These are phyloP conservation scores for Craseonycteris thonglongyai DNA, from an alignment of 2,113 vertebrate genomes.

Conservation along the genomic window DNA sequence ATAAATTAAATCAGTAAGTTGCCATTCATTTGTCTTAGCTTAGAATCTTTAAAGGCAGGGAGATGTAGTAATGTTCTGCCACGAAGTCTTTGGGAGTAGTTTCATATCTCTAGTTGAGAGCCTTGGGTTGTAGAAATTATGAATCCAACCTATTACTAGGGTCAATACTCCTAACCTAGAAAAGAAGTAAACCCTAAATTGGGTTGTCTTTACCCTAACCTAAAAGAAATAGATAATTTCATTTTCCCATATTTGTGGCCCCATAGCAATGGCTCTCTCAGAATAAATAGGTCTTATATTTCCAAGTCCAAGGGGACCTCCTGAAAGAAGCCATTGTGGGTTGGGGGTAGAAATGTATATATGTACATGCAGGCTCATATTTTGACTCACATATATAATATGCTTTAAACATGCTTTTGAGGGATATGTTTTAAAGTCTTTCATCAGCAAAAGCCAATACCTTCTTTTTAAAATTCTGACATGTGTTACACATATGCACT, in stretches of 20 bases:
- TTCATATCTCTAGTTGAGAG: background rate
- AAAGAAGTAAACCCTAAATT: background rate
- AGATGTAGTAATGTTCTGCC: background rate
- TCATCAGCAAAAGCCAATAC: conserved; percentile 45
- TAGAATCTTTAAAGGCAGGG: background rate
- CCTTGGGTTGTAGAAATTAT: background rate
- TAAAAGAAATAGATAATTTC: background rate
- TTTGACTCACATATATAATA: background rate
- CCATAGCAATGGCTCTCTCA: background rate
- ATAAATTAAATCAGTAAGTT: background rate
- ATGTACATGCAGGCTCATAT: background rate
- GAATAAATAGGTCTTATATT: background rate
- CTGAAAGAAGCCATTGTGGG: background rate
- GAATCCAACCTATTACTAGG: background rate
- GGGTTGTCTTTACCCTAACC: background rate
- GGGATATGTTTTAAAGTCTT: conserved; percentile 20
- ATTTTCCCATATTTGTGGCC: background rate
- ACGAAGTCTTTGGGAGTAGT: background rate
- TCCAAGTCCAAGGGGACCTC: background rate
- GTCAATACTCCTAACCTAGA: background rate
- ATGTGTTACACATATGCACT: conserved; percentile 53
- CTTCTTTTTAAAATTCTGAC: conserved; percentile 29
- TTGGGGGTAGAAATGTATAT: background rate
- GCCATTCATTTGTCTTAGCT: background rate
- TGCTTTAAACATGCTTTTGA: conserved; percentile 32